Evolutionary conservation across 92 coral and sea anemone genomes (phyloP), one percentile per base, ranked within the genome.

Genomic region (Umimayanthus kanabou): DNA sequence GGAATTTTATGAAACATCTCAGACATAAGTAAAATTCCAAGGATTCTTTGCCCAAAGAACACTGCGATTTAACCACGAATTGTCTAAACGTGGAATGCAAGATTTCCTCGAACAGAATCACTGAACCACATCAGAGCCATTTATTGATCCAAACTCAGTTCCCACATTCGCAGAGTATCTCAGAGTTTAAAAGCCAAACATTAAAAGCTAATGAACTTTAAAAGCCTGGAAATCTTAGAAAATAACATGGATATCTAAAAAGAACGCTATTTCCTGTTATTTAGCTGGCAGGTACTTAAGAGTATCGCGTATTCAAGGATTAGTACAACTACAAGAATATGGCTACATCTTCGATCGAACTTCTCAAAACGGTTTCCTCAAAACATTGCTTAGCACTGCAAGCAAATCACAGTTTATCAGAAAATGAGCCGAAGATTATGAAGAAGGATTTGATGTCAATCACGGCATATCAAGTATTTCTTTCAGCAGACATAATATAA

Each of bases 21-120:
- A 83, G 45, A 70, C 87, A 82, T 82, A 67, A 50, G 58, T 70
- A 50, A 70, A 28, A 83, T 83, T 83, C 87, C 65, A 58, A 13
- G 40, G 6, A 83, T 83, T 83, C 74, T 83, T 83, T 45, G 64
- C 72, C n/a, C 42, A 25, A 69, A 22, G 25, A 65, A 45, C 57
- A 43, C 61, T 42, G 39, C 45, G 25, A 9, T 4, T 39, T 26
- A 39, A 16, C 14, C 79, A 20, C 79, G 28, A 83, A 82, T 82
- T 70, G 29, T 43, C 50, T 40, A 5, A 43, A n/a, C 45, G n/a
- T 30, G 33, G 73, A 9, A 25, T 26, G 64, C 42, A 11, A 82
- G 40, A 26, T 77, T 25, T 40, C 47, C 61, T 45, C 30, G 58
- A n/a, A 33, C 29, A 47, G 16, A 49, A 65, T 14, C 29, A 26